phyloP scores from a whole-genome alignment of 2,888 invertebrate species.

The Oscheius sp. region DNA sequence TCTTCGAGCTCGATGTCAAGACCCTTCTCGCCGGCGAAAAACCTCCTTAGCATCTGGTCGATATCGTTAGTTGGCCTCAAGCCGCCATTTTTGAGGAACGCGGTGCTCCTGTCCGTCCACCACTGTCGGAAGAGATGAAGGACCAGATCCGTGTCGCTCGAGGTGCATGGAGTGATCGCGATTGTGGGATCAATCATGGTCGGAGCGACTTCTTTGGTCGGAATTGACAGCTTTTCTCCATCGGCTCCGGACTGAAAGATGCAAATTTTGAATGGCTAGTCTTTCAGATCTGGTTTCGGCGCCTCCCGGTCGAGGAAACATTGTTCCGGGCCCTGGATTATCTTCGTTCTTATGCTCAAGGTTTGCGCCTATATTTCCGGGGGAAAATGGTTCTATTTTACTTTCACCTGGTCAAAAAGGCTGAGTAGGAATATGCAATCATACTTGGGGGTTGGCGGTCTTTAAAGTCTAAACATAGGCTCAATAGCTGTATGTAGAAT shows the following conservation, averaged over 20 bases:
- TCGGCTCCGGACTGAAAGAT: constrained; percentile 17
- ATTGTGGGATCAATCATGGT: constrained; percentile 16
- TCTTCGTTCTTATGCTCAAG: no score
- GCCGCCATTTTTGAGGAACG: not conserved
- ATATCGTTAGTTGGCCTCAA: constrained; percentile 22
- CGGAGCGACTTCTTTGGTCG: not conserved
- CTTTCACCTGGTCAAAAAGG: no score
- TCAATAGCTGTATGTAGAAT: no score
- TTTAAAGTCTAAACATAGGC: no score
- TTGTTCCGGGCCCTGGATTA: no score
- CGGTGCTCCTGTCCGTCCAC: constrained; percentile 22
- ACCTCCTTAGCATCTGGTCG: constrained; percentile 16
- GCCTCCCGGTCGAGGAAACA: no score
- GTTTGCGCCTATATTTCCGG: no score
- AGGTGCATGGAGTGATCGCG: constrained; percentile 14
- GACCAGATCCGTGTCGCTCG: constrained; percentile 1
- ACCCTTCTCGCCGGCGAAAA: constrained; percentile 24
- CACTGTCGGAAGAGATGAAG: constrained; percentile 13
- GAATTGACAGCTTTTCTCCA: constrained; percentile 11
- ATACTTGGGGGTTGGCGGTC: no score
- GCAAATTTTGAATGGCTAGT: no score
- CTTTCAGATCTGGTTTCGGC: no score
- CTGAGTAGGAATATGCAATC: no score
- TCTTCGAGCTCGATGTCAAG: constrained; percentile 24
- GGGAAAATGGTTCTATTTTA: no score